Base-by-base conservation (phyloP, 2,797 vertebrate species). In the Chelon auratus region DNA sequence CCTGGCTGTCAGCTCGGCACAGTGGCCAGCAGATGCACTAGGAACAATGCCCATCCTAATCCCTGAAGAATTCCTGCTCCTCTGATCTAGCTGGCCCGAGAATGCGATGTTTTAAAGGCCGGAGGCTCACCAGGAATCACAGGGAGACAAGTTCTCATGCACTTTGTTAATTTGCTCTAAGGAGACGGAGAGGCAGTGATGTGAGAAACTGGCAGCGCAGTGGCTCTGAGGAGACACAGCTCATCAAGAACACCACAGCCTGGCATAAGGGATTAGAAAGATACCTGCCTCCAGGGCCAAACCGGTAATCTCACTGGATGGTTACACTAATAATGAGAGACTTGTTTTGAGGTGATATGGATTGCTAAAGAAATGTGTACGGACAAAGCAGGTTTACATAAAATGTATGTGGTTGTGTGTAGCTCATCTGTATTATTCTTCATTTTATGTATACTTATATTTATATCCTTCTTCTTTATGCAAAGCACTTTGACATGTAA, bases 31-130 rank as follows among this genome's bases (percentile, higher is more conserved):
- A 62, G 91, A 80, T 62, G 83, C 82, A 55, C 75, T 33, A 72
- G 72, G 87, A 94, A 93, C 92, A 94, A 91, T 93, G 88, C 82
- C 80, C 81, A 76, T 85, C 83, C 84, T 94, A 94, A 95, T 95
- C 93, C 92, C 91, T 7, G 78, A 93, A 92, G 92, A 94, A 94
- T 94, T 93, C 82, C 84, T 66, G 74, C 79, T 81, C 73, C 83
- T 94, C 88, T 91, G 93, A 92, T 93, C 87, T 91, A 65, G 80
- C 72, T 81, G 82, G 83, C 72, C 74, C 54, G 82, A 90, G 91
- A 91, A 92, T 91, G 91, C 58, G 73, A 85, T 79, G 72, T 86
- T 88, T 89, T 76, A 91, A 93, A 90, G 82, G 82, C 87, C 20
- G 2, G 71, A 86, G 84, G 86, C 87, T 89, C 81, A 72, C 74